Evolutionary conservation across 2,113 vertebrate genomes (phyloP), one percentile per base, ranked within the genome.

Genomic region (Percopsis transmontana): DNA sequence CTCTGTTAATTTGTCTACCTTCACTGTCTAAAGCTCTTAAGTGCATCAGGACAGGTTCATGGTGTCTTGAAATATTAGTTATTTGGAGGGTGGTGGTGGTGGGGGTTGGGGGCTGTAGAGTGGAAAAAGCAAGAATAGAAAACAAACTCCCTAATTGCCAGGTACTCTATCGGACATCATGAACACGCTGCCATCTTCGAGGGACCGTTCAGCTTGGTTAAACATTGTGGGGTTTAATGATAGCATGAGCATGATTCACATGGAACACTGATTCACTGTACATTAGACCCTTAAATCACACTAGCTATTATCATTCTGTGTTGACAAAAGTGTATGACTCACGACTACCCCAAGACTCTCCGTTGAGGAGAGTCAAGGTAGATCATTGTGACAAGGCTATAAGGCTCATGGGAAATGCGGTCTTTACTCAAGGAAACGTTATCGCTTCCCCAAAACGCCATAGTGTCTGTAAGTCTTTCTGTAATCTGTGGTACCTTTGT

Each of bases 61-160:
- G 52, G 65, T 80, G 71, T 73, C 69, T 74, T 80, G 68, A 72
- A 72, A 83, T 75, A 79, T 74, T 81, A 62, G 66, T 74, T 73
- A 52, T 81, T 80, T 68, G 64, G 70, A 67, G 74, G 60, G 58
- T 62, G 74, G 67, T 4, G 55, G 27, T 58, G 69, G 77, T 76
- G 63, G 71, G 42, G 53, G 1, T 9, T 1, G 18, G 47, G 23
- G 5, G 58, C 40, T 62, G 58, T 56, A 42, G 21, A 70, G 78
- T 79, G 60, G 13, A 0, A 9, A 68, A 58, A 83, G 65, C 69
- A 81, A 66, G 81, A 80, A 86, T 71, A 79, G 80, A 80, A 74
- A 84, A 87, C 80, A 85, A 87, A 84, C 64, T 80, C 69, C 70
- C 58, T 92, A 92, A 92, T 91, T 91, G 80, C 63, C 73, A 79